Evolutionary conservation across 1,140 invertebrate species (phyloP).

Genomic region (Psix sp.): DNA sequence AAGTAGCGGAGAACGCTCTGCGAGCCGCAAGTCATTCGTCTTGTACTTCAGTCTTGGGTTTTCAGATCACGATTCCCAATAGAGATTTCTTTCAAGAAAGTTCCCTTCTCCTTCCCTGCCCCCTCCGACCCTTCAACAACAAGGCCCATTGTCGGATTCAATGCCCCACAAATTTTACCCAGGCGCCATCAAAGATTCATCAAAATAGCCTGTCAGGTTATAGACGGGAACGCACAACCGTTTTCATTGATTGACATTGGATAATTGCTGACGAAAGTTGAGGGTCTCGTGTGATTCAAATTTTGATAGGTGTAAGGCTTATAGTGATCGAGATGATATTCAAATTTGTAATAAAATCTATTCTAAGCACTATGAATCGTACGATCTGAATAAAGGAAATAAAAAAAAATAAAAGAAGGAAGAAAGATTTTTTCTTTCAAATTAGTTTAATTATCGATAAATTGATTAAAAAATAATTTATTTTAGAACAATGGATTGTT

Average conservation of each 20-base stretch:
- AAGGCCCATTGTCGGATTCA: slow-evolving; percentile 61
- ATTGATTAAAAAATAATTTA: too few relatives aligned
- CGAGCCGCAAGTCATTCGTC: slow-evolving; percentile 69
- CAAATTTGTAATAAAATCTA: too few relatives aligned
- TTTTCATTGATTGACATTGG: slow-evolving; percentile 49
- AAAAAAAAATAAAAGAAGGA: too few relatives aligned
- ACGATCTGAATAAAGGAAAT: too few relatives aligned
- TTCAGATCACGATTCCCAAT: slow-evolving; percentile 59
- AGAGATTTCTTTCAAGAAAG: slow-evolving; percentile 65
- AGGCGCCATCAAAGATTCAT: slow-evolving; percentile 47
- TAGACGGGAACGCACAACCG: slow-evolving; percentile 19
- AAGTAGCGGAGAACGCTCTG: slow-evolving; percentile 66
- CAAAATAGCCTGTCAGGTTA: slow-evolving; percentile 47
- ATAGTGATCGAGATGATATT: too few relatives aligned
- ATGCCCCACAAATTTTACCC: slow-evolving; percentile 26
- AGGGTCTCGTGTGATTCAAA: slow-evolving; percentile 11
- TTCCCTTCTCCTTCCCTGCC: slow-evolving; percentile 12
- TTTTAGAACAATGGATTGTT: too few relatives aligned
- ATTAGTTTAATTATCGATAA: too few relatives aligned
- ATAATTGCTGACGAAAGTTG: slow-evolving; percentile 43
- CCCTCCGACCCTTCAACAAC: slow-evolving; percentile 61
- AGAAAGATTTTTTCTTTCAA: too few relatives aligned
- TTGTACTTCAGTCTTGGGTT: slow-evolving; percentile 58
- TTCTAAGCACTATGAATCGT: too few relatives aligned
- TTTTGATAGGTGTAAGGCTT: slow-evolving; percentile 27